phyloP scores from a whole-genome alignment of 2,797 vertebrate species.

The Typhlichthys eigenmanni region DNA sequence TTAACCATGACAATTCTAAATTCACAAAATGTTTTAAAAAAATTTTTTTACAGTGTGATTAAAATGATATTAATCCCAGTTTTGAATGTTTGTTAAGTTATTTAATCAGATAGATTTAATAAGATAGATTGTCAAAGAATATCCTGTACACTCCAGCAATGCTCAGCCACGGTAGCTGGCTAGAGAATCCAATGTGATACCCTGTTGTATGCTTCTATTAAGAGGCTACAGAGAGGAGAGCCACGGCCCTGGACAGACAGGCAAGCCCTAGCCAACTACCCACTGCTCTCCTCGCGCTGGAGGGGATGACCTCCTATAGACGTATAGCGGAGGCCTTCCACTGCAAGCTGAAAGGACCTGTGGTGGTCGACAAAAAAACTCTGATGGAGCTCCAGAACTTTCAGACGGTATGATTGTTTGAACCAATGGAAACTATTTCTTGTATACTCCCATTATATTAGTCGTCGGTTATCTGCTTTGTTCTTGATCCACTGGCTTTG shows the following conservation, averaged over 20 bases:
- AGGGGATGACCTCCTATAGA: conserved; percentile 72
- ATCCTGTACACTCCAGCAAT: too few species aligned
- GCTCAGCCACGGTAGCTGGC: neutral
- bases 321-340: conserved; percentile 90
- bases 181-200: neutral
- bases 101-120: too few species aligned
- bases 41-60: too few species aligned
- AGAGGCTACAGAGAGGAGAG: conserved; percentile 87
- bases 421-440: conserved; percentile 22
- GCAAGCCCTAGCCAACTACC: conserved; percentile 76
- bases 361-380: conserved; percentile 89
- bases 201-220: conserved; percentile 29
- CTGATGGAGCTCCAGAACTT: conserved; percentile 93
- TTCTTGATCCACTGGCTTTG: conserved; percentile 53
- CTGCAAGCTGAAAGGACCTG: conserved; percentile 87
- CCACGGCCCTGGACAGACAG: conserved; percentile 64
- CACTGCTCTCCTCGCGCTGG: conserved; percentile 79
- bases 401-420: conserved; percentile 86
- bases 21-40: too few species aligned
- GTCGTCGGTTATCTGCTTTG: conserved; percentile 36
- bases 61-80: too few species aligned
- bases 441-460: neutral
- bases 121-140: too few species aligned
- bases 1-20: too few species aligned
- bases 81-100: too few species aligned